These are phyloP conservation scores for Apteryx mantelli DNA, from an alignment of 2,113 vertebrate genomes.

Conservation along the genomic window DNA sequence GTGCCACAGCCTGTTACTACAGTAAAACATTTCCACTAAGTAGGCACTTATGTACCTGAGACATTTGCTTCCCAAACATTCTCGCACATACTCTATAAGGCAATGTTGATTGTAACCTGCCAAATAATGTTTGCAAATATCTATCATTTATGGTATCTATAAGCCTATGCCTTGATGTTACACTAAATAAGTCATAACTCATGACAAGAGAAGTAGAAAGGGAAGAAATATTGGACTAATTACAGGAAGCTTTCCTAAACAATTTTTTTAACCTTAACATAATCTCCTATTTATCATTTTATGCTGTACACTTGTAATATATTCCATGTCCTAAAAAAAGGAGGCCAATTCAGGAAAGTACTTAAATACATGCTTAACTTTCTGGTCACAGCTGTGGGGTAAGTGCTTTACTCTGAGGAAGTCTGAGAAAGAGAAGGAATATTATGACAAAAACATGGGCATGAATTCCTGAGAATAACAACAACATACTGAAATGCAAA, in stretches of 20 bases:
- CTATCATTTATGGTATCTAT: slow-evolving; percentile 13
- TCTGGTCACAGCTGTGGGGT: not conserved
- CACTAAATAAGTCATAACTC: slow-evolving; percentile 12
- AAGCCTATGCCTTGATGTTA: not conserved
- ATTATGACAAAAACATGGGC: not conserved
- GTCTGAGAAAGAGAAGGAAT: not conserved
- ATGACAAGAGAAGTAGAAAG: not conserved
- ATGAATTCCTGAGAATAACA: not conserved
- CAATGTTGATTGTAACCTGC: slow-evolving; percentile 30
- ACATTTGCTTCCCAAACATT: not conserved
- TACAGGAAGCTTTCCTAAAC: slow-evolving; percentile 26
- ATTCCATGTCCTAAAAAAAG: not conserved
- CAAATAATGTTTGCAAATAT: slow-evolving; percentile 24
- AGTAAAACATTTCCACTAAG: not conserved
- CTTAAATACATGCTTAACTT: not conserved
- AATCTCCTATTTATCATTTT: not conserved
- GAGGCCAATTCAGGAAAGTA: not conserved
- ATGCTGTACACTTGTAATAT: not conserved
- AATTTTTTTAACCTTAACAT: slow-evolving; percentile 5
- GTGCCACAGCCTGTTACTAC: not conserved
- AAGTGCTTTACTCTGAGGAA: not conserved
- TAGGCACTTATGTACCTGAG: not conserved
- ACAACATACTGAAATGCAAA: not conserved
- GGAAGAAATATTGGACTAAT: not conserved
- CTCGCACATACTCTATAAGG: not conserved